Percentiles rank a stretch among this genome's conserved stretches.
Evolutionary conservation across 2,797 vertebrate species (phyloP).

Genomic region (Alauda arvensis): DNA sequence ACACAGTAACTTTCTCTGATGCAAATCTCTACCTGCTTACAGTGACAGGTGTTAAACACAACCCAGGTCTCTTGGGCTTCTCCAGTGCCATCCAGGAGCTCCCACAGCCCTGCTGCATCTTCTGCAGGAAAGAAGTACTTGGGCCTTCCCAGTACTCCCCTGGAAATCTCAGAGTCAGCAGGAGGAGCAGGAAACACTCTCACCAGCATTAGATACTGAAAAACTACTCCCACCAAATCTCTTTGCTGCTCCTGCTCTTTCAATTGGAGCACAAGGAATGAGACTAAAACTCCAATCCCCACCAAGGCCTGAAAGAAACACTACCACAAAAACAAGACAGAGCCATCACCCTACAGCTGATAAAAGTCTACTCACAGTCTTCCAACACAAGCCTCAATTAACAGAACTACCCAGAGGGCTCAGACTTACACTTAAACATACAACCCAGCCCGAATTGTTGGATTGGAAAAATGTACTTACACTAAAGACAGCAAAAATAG

Average conservation of each 20-base stretch:
- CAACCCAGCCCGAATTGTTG: not conserved
- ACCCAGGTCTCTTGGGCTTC: not conserved
- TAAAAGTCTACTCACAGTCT: not conserved
- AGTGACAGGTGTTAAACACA: not conserved
- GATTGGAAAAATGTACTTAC: not conserved
- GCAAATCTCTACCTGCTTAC: not conserved
- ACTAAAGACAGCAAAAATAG: not conserved
- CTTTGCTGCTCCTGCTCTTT: not conserved
- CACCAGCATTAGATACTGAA: not conserved
- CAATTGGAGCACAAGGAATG: not conserved
- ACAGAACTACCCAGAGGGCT: not conserved
- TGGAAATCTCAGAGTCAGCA: not conserved
- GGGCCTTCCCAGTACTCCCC: not conserved
- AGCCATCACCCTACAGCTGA: not conserved
- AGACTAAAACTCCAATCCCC: not conserved
- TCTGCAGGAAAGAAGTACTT: too few species aligned
- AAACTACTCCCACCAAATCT: not conserved
- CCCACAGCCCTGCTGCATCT: not conserved
- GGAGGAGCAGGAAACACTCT: not conserved
- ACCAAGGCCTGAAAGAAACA: not conserved
- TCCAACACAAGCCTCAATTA: not conserved
- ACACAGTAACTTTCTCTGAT: not conserved
- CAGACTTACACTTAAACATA: not conserved
- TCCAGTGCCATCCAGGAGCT: not conserved
- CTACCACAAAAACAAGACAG: not conserved